Conservation (phyloP, 2,888 invertebrate species). For the Drosophila greeni region DNA sequence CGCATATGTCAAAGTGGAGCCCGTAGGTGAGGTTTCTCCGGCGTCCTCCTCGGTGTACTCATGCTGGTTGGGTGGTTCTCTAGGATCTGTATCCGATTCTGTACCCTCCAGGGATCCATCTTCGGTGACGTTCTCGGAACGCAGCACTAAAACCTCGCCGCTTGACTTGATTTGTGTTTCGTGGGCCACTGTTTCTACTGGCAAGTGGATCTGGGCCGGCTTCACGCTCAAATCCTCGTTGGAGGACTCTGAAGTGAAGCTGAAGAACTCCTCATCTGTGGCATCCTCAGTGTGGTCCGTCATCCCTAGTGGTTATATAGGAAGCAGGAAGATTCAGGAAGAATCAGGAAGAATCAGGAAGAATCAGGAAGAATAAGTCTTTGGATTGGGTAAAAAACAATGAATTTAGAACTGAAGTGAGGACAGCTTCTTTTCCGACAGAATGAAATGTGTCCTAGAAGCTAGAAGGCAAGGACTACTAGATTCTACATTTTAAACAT, state of each 20-base stretch:
- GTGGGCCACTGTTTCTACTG: neutral
- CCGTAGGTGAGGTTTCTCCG: neutral
- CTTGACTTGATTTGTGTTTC: too few species aligned
- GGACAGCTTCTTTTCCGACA: neutral
- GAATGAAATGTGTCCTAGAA: too few species aligned
- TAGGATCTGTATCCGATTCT: neutral
- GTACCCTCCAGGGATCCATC: neutral
- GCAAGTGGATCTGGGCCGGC: slow-evolving; percentile 1
- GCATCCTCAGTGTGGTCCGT: neutral
- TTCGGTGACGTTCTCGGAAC: neutral
- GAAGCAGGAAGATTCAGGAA: too few species aligned
- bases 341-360: too few species aligned
- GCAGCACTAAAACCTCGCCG: neutral
- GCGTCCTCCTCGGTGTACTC: neutral
- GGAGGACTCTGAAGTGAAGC: neutral
- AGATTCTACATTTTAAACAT: too few species aligned
- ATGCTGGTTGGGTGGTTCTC: neutral
- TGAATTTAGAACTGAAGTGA: neutral
- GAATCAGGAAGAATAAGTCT: too few species aligned
- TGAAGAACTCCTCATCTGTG: neutral
- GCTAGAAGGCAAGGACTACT: too few species aligned
- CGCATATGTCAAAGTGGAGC: neutral
- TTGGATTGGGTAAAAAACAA: neutral
- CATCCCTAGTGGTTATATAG: too few species aligned
- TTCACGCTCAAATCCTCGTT: neutral